These are phyloP conservation scores for Hystrix brachyura DNA, from an alignment of 2,113 vertebrate species.

Conservation along the genomic window DNA sequence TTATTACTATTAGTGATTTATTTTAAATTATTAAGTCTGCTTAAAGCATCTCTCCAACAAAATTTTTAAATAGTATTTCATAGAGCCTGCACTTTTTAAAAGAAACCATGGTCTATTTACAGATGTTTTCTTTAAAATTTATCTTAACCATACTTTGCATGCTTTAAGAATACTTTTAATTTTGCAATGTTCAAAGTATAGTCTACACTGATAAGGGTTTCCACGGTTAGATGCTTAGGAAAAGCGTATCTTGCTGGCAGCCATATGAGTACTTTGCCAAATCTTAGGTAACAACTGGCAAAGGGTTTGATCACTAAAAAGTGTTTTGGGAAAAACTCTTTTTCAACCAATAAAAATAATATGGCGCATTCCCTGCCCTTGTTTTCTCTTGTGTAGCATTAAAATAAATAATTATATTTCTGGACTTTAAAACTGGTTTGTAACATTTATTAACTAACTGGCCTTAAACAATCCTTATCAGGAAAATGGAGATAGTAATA, in stretches of 20 bases:
- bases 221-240: background rate
- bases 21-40: slow-evolving; percentile 2
- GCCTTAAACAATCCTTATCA: background rate
- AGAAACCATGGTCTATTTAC: background rate
- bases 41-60: background rate
- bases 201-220: background rate
- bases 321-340: background rate
- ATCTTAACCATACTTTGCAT: background rate
- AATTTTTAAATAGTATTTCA: background rate
- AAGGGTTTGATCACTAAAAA: background rate
- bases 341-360: background rate
- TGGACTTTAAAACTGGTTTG: background rate
- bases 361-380: background rate
- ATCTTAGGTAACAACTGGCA: background rate
- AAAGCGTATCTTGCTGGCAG: background rate
- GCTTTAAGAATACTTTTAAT: slow-evolving; percentile 20
- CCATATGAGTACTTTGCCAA: background rate
- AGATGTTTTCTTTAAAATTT: slow-evolving; percentile 2
- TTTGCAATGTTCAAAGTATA: background rate
- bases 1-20: slow-evolving; percentile 36
- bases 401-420: slow-evolving; percentile 29
- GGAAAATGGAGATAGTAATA: background rate
- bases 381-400: background rate
- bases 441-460: background rate
- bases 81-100: background rate